Evolutionary conservation across 2,797 vertebrate genomes (phyloP), one percentile per base, ranked within the genome.

Genomic region (Diplodus sargus): DNA sequence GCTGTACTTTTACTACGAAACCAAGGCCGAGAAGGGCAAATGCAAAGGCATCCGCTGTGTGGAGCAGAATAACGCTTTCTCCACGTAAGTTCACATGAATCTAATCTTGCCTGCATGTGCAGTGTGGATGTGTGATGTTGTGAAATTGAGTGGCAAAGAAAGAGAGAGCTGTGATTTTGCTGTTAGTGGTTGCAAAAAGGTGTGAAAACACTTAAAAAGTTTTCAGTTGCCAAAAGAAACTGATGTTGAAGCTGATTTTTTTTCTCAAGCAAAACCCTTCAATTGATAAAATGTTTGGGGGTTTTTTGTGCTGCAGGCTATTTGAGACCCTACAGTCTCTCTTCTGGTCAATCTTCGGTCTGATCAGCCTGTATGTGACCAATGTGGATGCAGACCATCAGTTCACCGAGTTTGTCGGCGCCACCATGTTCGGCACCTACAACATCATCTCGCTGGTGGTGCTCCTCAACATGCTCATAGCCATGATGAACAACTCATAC

Each of bases 401-500:
- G 87, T 99, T 99, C 88, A 99, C 98, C 0, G 98, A 99, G 92
- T 99, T 99, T 79, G 96, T 99, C 10, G 98, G 98, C 0, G 97
- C 98, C 88, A 99, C 98, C 51, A 99, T 99, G 98, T 99, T 99
- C 76, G 98, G 98, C 74, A 99, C 98, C 4, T 99, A 99, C 82
- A 99, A 98, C 85, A 96, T 99, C 70, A 99, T 99, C 91, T 99
- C 98, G 0, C 90, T 99, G 84, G 98, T 99, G 83, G 98, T 99
- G 74, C 96, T 99, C 25, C 97, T 99, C 84, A 99, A 99, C 93
- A 99, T 99, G 98, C 91, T 99, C 70, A 99, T 99, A 82, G 98
- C 98, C 73, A 99, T 99, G 98, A 99, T 99, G 98, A 99, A 99
- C 93, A 99, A 99, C 91, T 99, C 98, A 62, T 99, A 99, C 84